phyloP scores from a whole-genome alignment of 2,797 vertebrate genomes.

The Spondyliosoma cantharus region DNA sequence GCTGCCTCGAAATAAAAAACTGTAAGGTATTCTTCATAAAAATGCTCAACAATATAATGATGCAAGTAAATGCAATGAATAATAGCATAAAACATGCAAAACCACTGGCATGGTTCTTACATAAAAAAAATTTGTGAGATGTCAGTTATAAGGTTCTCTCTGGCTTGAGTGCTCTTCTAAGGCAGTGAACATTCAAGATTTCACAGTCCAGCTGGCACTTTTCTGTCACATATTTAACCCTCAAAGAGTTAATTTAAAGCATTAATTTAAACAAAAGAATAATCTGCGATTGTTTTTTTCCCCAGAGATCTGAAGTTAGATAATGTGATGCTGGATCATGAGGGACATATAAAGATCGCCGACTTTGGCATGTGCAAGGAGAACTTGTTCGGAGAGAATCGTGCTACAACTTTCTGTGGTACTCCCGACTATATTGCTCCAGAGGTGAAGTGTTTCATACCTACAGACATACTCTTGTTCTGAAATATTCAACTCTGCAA shows the following conservation, averaged over 20 bases:
- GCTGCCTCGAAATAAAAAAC: not conserved
- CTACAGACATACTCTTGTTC: not conserved
- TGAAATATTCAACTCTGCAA: constrained; percentile 1
- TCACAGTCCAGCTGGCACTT: constrained; percentile 3
- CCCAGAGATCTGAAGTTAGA: constrained; percentile 86
- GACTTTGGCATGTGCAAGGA: constrained; percentile 99
- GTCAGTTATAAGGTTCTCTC: not conserved
- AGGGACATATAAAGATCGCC: constrained; percentile 91
- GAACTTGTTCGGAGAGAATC: constrained; percentile 90
- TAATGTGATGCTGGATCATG: constrained; percentile 86
- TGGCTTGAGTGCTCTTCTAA: not conserved
- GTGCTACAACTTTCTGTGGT: constrained; percentile 96
- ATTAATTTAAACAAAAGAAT: constrained; percentile 11
- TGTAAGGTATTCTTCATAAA: not conserved
- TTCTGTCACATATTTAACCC: not conserved
- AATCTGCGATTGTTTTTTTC: constrained; percentile 25
- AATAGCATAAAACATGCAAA: constrained; percentile 2
- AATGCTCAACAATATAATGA: not conserved
- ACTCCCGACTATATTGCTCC: constrained; percentile 99
- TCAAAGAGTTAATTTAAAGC: not conserved
- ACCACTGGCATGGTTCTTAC: not conserved
- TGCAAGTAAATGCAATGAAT: not conserved
- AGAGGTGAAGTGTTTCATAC: constrained; percentile 83
- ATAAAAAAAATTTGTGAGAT: not conserved
- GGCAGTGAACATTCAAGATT: not conserved